These are phyloP conservation scores for Bombus vancouverensis DNA, from an alignment of 1,140 invertebrate genomes.

Conservation along the genomic window DNA sequence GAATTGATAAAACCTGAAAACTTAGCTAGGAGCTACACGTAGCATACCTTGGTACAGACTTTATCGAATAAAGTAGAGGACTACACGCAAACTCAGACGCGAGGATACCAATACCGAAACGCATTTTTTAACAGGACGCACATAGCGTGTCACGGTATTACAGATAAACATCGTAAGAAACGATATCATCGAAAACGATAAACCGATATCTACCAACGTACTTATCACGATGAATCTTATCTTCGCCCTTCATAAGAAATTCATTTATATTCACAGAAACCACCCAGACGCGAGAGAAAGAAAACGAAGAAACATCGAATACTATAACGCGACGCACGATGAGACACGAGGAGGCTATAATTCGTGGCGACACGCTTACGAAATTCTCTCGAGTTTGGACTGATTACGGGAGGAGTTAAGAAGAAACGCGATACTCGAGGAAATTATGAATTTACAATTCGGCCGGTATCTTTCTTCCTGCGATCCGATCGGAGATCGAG, in stretches of 20 bases:
- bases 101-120: not conserved
- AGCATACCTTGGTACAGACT: not conserved
- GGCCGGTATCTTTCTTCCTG: constrained; percentile 52
- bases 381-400: not conserved
- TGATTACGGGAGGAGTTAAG: constrained; percentile 39
- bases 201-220: not conserved
- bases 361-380: constrained; percentile 38
- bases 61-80: not conserved
- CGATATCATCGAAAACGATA: not conserved
- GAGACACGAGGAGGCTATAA: constrained; percentile 13
- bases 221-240: not conserved
- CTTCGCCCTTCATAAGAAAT: not conserved
- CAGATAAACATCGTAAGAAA: not conserved
- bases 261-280: not conserved
- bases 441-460: constrained; percentile 54
- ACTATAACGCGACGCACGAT: not conserved
- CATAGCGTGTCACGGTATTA: not conserved
- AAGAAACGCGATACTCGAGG: constrained; percentile 43
- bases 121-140: not conserved
- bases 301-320: too few relatives aligned
- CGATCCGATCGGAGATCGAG: constrained; percentile 45
- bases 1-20: too few relatives aligned
- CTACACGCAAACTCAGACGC: not conserved
- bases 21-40: not conserved
- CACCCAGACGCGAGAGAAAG: not conserved